Conservation (phyloP, 2,888 invertebrate genomes). For the Baronia brevicornis region DNA sequence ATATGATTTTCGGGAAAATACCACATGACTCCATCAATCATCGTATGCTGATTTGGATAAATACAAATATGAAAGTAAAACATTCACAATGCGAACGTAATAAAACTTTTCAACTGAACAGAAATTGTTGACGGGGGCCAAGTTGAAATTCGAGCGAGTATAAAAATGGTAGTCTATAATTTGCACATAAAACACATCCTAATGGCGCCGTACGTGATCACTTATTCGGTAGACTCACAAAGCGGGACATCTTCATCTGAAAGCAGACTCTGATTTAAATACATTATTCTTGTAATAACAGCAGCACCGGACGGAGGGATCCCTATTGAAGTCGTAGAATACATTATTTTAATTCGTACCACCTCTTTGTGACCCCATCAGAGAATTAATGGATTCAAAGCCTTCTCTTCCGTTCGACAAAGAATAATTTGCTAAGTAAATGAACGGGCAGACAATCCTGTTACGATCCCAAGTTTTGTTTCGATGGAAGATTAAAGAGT, state of each 20-base stretch:
- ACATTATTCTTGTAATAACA: constrained; percentile 74
- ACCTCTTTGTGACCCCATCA: constrained; percentile 74
- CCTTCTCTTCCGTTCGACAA: constrained; percentile 72
- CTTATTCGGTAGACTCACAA: constrained; percentile 65
- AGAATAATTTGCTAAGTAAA: constrained; percentile 76
- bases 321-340: constrained; percentile 71
- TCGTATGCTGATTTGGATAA: constrained; percentile 8
- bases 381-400: constrained; percentile 74
- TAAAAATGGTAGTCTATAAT: constrained; percentile 72
- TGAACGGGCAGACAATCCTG: constrained; percentile 72
- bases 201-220: constrained; percentile 71
- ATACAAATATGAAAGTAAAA: constrained; percentile 18
- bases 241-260: constrained; percentile 68
- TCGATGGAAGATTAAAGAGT: constrained; percentile 72
- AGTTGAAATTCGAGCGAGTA: constrained; percentile 50
- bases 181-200: constrained; percentile 75
- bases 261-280: constrained; percentile 73
- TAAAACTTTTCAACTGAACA: constrained; percentile 65
- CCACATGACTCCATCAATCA: no score
- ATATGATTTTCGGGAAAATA: no score
- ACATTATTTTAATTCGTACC: constrained; percentile 74
- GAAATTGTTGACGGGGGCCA: constrained; percentile 47
- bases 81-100: constrained; percentile 19
- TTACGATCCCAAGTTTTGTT: constrained; percentile 68
- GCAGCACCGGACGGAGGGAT: constrained; percentile 66